Evolutionary conservation across 2,888 invertebrate genomes (phyloP).

Genomic region (Aporophyla nigra): DNA sequence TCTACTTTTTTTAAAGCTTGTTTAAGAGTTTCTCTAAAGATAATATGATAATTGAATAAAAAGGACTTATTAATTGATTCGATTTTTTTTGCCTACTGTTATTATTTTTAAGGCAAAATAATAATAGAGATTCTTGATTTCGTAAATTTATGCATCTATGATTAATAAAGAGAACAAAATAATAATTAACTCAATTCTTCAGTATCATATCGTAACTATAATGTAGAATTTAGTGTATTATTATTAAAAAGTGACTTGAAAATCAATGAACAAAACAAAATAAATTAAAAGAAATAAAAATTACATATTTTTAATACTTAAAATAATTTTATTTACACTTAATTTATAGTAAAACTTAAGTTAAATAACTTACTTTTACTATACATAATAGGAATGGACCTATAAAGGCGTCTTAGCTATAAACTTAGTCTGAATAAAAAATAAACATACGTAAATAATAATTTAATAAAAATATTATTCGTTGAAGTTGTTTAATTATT

Average conservation of each 20-base stretch:
- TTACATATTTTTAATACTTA: slow-evolving; percentile 9
- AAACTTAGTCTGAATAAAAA: slow-evolving; percentile 37
- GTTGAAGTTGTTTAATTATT: not conserved
- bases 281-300: slow-evolving; percentile 14
- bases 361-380: slow-evolving; percentile 74
- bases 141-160: too few relatives aligned
- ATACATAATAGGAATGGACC: slow-evolving; percentile 32
- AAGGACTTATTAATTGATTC: not conserved
- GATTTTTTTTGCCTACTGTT: not conserved
- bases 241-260: slow-evolving; percentile 42
- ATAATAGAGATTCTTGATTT: not conserved
- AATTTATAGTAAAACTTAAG: slow-evolving; percentile 73
- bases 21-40: not conserved
- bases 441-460: not conserved
- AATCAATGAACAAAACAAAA: slow-evolving; percentile 30
- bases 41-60: not conserved
- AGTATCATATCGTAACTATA: not conserved
- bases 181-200: too few relatives aligned
- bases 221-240: not conserved
- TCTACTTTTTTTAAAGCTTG: not conserved
- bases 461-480: not conserved
- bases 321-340: slow-evolving; percentile 55
- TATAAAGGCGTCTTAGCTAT: slow-evolving; percentile 39
- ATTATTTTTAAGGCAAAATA: slow-evolving; percentile 23
- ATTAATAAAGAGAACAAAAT: too few relatives aligned